A percentile compares a stretch with the other conserved stretches of the same genome.
These are phyloP conservation scores for Odontocolon sp. DNA, from an alignment of 2,888 invertebrate species.

Conservation along the genomic window DNA sequence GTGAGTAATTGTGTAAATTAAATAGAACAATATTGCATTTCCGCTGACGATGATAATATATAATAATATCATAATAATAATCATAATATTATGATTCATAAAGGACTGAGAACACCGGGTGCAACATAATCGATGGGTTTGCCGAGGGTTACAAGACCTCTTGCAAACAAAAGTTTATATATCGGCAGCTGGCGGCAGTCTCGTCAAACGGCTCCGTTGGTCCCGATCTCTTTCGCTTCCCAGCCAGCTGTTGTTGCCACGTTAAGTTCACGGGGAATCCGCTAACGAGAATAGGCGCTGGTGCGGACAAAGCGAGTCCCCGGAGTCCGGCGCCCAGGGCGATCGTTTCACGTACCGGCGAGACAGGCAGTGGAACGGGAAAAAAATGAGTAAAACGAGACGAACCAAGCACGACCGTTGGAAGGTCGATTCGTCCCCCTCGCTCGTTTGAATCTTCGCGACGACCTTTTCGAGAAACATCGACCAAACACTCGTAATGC, in stretches of 20 bases:
- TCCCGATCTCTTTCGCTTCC: constrained; percentile 84
- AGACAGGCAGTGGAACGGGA: neutral
- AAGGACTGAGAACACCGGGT: constrained; percentile 74
- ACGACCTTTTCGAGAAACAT: constrained; percentile 38
- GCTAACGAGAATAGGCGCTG: constrained; percentile 57
- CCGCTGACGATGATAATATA: neutral
- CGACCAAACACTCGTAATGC: neutral
- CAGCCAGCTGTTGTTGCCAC: constrained; percentile 89
- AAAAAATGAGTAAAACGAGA: neutral
- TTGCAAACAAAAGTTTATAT: constrained; percentile 84
- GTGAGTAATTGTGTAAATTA: constrained; percentile 82
- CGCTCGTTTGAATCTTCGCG: neutral
- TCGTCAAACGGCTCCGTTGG: constrained; percentile 80
- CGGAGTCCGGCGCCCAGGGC: neutral
- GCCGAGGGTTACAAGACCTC: constrained; percentile 80
- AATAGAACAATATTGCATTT: neutral
- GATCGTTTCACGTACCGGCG: constrained; percentile 1
- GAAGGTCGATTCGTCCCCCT: constrained; percentile 11
- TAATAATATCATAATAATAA: neutral
- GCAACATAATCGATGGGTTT: constrained; percentile 76
- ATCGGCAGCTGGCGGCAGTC: constrained; percentile 83
- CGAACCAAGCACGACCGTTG: neutral
- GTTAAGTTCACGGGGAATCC: constrained; percentile 69
- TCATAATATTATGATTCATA: neutral
- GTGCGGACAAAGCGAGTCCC: neutral